Conservation (phyloP, 1,140 invertebrate genomes). For the Calephelis nemesis region DNA sequence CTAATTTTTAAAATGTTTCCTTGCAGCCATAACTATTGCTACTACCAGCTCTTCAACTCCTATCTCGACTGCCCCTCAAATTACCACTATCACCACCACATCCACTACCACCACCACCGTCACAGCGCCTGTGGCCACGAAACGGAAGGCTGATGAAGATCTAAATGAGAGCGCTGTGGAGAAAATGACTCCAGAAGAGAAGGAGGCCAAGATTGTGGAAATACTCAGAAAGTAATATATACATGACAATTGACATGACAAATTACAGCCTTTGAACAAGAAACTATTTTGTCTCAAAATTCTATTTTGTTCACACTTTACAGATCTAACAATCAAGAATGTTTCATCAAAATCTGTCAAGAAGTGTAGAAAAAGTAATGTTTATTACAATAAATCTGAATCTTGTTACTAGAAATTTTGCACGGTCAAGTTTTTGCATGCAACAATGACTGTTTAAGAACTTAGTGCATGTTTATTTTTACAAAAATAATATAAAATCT, state of each 20-base stretch:
- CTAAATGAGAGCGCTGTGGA: conserved; percentile 31
- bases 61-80: conserved; percentile 17
- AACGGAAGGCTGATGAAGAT: conserved; percentile 43
- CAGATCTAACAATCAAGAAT: too few species aligned
- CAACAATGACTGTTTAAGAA: too few species aligned
- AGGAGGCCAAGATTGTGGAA: conserved; percentile 53
- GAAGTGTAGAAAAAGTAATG: neutral
- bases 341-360: neutral
- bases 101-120: conserved; percentile 11
- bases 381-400: neutral
- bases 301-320: too few species aligned
- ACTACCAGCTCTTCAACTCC: conserved; percentile 21
- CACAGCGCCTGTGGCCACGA: conserved; percentile 29
- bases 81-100: conserved; percentile 15
- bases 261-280: too few species aligned
- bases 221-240: conserved; percentile 43
- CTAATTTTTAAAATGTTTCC: conserved; percentile 19
- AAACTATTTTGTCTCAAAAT: too few species aligned
- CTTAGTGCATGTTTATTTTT: too few species aligned
- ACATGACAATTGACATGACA: too few species aligned
- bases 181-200: conserved; percentile 42
- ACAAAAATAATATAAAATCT: too few species aligned
- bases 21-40: conserved; percentile 25
- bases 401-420: too few species aligned
- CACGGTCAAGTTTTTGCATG: too few species aligned